These are phyloP conservation scores for Sciurus niger DNA, from an alignment of 2,113 vertebrate genomes.

Conservation along the genomic window DNA sequence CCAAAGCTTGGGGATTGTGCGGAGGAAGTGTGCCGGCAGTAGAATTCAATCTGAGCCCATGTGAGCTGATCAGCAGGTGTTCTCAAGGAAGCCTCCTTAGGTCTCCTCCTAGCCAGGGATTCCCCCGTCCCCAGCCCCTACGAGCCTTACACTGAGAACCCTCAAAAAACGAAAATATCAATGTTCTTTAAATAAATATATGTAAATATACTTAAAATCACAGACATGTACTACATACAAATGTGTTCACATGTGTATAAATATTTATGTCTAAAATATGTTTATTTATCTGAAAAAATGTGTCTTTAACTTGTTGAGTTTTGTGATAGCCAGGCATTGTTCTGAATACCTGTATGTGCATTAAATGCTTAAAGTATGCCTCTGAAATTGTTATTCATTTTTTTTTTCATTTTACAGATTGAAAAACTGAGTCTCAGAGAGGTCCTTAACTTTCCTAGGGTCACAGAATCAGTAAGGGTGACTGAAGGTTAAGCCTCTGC, in stretches of 20 bases:
- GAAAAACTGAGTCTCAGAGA: conserved; percentile 24
- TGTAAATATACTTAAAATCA: not conserved
- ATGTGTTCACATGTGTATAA: not conserved
- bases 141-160: not conserved
- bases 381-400: not conserved
- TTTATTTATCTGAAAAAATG: conserved; percentile 13
- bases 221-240: not conserved
- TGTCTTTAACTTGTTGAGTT: conserved; percentile 2
- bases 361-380: not conserved
- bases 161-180: not conserved
- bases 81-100: not conserved
- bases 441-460: not conserved
- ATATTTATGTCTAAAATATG: not conserved
- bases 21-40: not conserved
- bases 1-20: not conserved
- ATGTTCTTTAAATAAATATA: not conserved
- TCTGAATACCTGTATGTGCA: not conserved
- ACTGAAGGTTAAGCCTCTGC: not conserved
- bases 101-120: not conserved
- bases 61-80: not conserved
- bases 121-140: not conserved
- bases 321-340: not conserved
- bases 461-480: not conserved
- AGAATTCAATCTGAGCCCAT: not conserved
- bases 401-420: not conserved